phyloP scores from a whole-genome alignment of 2,797 vertebrate genomes.

The Hozukius guyotensis region DNA sequence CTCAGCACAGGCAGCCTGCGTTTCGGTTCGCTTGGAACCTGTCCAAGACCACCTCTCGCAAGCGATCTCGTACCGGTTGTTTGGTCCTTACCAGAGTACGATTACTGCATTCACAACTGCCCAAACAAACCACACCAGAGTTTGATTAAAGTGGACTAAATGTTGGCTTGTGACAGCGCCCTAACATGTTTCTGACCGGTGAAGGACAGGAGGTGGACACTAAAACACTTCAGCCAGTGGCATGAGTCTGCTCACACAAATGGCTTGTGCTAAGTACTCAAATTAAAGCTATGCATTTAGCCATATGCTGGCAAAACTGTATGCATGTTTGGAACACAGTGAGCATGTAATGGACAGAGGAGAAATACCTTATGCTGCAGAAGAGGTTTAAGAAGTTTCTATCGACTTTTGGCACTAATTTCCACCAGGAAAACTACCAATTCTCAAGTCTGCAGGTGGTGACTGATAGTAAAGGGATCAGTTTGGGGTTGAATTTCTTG shows the following conservation, averaged over 20 bases:
- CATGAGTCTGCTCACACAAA: not conserved
- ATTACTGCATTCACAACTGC: too few relatives aligned
- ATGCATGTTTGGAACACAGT: not conserved
- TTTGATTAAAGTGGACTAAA: too few relatives aligned
- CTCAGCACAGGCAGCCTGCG: too few relatives aligned
- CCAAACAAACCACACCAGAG: too few relatives aligned
- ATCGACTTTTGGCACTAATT: not conserved
- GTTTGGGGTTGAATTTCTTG: not conserved
- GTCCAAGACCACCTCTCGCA: too few relatives aligned
- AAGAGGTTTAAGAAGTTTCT: slow-evolving; percentile 29
- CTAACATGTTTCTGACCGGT: slow-evolving; percentile 7
- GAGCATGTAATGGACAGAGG: too few relatives aligned
- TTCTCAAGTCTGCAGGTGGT: not conserved
- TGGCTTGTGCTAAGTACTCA: not conserved
- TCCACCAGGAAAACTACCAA: not conserved
- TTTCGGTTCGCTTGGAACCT: too few relatives aligned
- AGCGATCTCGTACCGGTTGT: too few relatives aligned
- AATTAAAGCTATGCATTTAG: not conserved
- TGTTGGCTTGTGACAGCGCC: too few relatives aligned
- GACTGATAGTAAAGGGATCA: not conserved
- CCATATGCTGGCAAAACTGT: not conserved
- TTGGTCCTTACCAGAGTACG: too few relatives aligned
- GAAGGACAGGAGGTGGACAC: not conserved
- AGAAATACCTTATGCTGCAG: slow-evolving; percentile 3
- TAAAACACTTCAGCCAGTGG: not conserved